Base-by-base conservation (phyloP, 2,797 vertebrate species). In the Sphenopsis melanotis region DNA sequence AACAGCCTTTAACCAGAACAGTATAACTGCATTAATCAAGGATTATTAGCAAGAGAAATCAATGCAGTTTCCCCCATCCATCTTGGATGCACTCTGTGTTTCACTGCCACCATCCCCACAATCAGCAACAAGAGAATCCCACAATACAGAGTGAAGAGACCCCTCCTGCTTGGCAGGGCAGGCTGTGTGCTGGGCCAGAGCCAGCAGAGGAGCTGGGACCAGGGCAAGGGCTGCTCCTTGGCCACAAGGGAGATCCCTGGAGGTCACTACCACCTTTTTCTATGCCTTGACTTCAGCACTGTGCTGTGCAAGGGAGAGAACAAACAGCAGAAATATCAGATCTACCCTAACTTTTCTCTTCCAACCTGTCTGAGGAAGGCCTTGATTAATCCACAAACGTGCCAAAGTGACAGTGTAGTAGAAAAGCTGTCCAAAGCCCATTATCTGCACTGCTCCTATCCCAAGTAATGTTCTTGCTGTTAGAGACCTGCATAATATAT, bases 51-150 rank as follows among this genome's bases (percentile, higher is more conserved):
- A 63, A 88, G 36, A 63, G 22, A 41, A 57, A 27, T 50, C 42
- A 50, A 19, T 21, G 65, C 46, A 78, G 69, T 69, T 86, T 90
- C 26, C 21, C 21, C 49, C 50, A 24, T 18, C 57, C 70, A 46
- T 41, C 41, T 52, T 6, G 0, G 42, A 37, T 19, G 41, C 3
- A 2, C 26, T 41, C n/a, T 0, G 0, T 3, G 0, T 79, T 68
- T 82, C 50, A 8, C n/a, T 23, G 65, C 21, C 16, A 4, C 15
- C 49, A 23, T 18, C 37, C 41, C 79, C 5, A 0, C 30, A 23
- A 39, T 18, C 20, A 26, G 12, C 9, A 3, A 20, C 5, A 2
- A 16, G 24, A 69, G 21, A 64, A 75, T 20, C 10, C 2, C 17
- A 61, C 0, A 1, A 10, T 6, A 7, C 6, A 6, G 52, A 64